These are phyloP conservation scores for Asarcornis scutulata DNA, from an alignment of 2,113 vertebrate genomes.

Conservation along the genomic window DNA sequence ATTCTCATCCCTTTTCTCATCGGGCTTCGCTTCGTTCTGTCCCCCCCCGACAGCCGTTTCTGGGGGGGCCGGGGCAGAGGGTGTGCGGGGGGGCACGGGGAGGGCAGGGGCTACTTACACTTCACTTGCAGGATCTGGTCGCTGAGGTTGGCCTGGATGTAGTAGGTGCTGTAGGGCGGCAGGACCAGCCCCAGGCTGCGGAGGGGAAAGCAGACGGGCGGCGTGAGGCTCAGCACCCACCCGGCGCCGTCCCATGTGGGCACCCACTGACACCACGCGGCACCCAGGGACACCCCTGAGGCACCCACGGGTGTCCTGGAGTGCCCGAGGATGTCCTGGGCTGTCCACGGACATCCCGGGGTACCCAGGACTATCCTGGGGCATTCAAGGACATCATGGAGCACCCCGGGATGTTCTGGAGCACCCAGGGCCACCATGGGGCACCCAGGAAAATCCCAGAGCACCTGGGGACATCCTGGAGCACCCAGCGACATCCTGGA, in stretches of 20 bases:
- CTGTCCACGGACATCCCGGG: not conserved
- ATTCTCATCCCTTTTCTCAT: not conserved
- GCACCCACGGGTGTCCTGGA: not conserved
- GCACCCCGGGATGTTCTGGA: not conserved
- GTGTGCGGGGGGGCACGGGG: conserved; percentile 58
- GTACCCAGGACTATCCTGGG: not conserved
- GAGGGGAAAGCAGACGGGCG: not conserved
- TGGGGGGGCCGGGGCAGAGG: conserved; percentile 36
- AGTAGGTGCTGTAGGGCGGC: conserved; percentile 95
- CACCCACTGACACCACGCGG: too few relatives aligned
- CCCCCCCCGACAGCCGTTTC: not conserved
- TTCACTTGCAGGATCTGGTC: conserved; percentile 99
- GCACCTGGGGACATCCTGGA: not conserved
- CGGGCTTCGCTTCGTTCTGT: not conserved
- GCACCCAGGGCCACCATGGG: not conserved
- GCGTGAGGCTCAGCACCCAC: not conserved
- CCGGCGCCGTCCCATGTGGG: not conserved
- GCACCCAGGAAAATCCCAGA: too few relatives aligned
- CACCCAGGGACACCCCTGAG: too few relatives aligned
- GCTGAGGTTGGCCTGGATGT: conserved; percentile 97
- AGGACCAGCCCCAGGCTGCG: conserved; percentile 94
- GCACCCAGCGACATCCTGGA: not conserved
- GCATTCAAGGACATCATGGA: too few relatives aligned
- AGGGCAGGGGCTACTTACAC: conserved; percentile 91
- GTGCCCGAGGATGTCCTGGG: not conserved